Evolutionary conservation across 37 sponge, comb jelly and placozoan genomes (phyloP).

Genomic region (Amphimedon queenslandica): DNA sequence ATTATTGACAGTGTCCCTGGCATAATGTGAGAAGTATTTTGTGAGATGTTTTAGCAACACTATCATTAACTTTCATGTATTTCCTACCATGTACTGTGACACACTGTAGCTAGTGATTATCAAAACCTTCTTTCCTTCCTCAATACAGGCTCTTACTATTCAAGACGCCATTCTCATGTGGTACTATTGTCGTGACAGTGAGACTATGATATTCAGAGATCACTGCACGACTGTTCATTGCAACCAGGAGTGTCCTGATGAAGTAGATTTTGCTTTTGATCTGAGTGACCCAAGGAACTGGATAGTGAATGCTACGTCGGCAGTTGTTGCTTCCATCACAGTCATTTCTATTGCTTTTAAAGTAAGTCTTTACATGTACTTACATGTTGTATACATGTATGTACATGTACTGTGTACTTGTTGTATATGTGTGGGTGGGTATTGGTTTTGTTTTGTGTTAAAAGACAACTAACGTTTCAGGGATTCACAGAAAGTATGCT

Average conservation of each 20-base stretch:
- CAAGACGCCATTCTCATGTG: constrained; percentile 30
- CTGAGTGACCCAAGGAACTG: constrained; percentile 14
- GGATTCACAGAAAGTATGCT: no score
- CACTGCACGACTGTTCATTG: constrained; percentile 53
- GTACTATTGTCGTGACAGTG: background rate
- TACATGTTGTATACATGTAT: no score
- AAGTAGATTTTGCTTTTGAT: constrained; percentile 3
- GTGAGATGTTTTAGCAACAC: no score
- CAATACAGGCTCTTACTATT: constrained; percentile 8
- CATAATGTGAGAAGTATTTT: no score
- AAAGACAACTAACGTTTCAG: no score
- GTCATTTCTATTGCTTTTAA: background rate
- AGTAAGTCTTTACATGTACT: background rate
- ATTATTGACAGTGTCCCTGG: no score
- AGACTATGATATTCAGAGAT: constrained; percentile 29
- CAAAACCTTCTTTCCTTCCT: background rate
- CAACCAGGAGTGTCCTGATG: constrained; percentile 54
- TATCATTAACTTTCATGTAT: no score
- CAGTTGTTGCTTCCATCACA: background rate
- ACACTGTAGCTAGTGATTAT: no score
- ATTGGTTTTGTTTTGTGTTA: no score
- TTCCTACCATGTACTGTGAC: no score
- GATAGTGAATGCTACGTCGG: constrained; percentile 3
- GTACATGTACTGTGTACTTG: no score
- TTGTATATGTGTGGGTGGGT: no score